A percentile compares a stretch with the other conserved stretches of the same genome.
Conservation (phyloP, 2,888 invertebrate species). For the Drosophila subquinaria region DNA sequence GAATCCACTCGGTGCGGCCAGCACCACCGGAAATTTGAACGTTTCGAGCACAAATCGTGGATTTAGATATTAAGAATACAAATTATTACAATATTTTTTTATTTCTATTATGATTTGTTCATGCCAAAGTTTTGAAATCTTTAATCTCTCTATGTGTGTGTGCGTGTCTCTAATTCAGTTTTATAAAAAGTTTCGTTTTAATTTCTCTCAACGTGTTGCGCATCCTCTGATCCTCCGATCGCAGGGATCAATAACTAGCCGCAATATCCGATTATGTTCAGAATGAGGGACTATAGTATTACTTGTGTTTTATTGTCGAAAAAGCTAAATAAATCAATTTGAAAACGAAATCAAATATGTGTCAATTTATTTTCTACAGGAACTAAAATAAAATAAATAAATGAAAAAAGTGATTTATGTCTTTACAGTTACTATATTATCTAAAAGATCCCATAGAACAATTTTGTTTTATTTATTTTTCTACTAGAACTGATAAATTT, state of each 20-base stretch:
- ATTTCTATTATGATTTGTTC: slow-evolving; percentile 67
- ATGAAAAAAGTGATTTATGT: no score
- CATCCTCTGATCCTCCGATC: slow-evolving; percentile 27
- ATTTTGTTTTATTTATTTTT: no score
- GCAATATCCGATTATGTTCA: slow-evolving; percentile 22
- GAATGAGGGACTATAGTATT: slow-evolving; percentile 77
- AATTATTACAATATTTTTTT: slow-evolving; percentile 50
- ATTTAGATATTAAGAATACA: slow-evolving; percentile 72
- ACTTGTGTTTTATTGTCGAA: slow-evolving; percentile 82
- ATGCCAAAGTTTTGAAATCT: slow-evolving; percentile 70
- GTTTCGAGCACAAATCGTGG: slow-evolving; percentile 90
- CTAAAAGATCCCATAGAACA: no score
- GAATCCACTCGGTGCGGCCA: slow-evolving; percentile 89
- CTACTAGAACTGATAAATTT: not conserved
- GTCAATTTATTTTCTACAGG: not conserved
- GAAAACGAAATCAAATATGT: slow-evolving; percentile 32
- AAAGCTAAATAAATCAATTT: slow-evolving; percentile 66
- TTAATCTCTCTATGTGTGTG: slow-evolving; percentile 52
- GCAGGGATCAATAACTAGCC: slow-evolving; percentile 35
- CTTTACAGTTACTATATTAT: no score
- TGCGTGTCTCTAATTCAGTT: slow-evolving; percentile 51
- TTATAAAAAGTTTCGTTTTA: slow-evolving; percentile 37
- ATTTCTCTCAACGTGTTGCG: slow-evolving; percentile 23
- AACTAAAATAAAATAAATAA: not conserved
- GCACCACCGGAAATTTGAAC: slow-evolving; percentile 88